These are phyloP conservation scores for Caenorhabditis becei DNA, from an alignment of 2,888 invertebrate genomes.

Conservation along the genomic window DNA sequence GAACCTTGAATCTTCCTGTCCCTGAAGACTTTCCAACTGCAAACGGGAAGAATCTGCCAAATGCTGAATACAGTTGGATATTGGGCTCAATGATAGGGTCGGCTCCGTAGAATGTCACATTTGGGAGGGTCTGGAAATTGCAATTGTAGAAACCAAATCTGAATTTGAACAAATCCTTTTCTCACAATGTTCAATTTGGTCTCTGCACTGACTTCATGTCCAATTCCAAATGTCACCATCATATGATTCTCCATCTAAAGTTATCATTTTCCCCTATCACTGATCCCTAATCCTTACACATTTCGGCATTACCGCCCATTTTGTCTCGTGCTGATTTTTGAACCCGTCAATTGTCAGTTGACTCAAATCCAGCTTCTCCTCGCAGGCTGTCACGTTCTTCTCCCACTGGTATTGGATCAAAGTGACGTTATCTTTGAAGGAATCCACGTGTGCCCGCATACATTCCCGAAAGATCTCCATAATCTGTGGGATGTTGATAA, in stretches of 20 bases:
- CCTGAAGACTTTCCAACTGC: constrained; percentile 51
- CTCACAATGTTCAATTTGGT: not conserved
- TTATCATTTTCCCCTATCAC: not conserved
- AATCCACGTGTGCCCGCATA: not conserved
- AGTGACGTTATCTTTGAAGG: not conserved
- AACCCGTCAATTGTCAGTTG: not conserved
- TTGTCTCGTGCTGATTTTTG: constrained; percentile 18
- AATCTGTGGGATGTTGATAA: not conserved
- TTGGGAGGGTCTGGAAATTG: constrained; percentile 19
- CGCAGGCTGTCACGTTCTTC: constrained; percentile 2
- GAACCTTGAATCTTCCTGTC: constrained; percentile 24
- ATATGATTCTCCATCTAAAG: constrained; percentile 16
- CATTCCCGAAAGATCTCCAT: constrained; percentile 8
- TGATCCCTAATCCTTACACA: not conserved
- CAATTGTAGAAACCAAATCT: too few relatives aligned
- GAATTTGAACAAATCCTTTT: too few relatives aligned
- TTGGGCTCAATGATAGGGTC: constrained; percentile 64
- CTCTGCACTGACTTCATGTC: constrained; percentile 46
- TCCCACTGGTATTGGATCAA: not conserved
- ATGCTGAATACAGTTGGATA: constrained; percentile 44
- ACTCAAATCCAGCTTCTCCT: not conserved
- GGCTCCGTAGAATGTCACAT: constrained; percentile 52
- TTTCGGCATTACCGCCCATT: constrained; percentile 8
- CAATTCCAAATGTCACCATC: constrained; percentile 42
- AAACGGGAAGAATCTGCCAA: constrained; percentile 58